These are phyloP conservation scores for Mareca penelope DNA, from an alignment of 2,797 vertebrate genomes.

Conservation along the genomic window DNA sequence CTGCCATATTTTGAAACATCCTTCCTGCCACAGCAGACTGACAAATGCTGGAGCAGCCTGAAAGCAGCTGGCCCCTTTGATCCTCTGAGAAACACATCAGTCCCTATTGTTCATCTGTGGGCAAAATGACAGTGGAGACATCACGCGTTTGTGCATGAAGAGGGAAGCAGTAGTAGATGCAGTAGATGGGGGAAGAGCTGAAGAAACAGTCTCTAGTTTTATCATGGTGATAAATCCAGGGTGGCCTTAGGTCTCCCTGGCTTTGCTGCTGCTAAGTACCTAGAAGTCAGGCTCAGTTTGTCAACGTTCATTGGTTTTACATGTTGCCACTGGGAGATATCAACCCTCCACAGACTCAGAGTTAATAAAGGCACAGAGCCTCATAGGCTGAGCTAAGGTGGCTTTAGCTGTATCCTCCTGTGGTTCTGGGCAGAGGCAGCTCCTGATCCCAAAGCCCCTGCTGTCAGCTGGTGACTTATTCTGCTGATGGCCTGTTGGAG, in stretches of 20 bases:
- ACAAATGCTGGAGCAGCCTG: not conserved
- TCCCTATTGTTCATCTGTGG: not conserved
- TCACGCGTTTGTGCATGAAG: not conserved
- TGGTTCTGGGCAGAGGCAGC: not conserved
- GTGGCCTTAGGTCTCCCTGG: not conserved
- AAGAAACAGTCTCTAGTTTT: not conserved
- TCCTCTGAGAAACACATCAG: not conserved
- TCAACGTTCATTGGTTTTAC: not conserved
- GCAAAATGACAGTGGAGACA: not conserved
- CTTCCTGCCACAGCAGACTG: not conserved
- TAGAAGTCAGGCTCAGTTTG: not conserved
- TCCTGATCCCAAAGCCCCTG: not conserved
- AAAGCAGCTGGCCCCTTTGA: not conserved
- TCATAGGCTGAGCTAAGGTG: not conserved
- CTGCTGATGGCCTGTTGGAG: not conserved
- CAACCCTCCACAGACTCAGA: not conserved
- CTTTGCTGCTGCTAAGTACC: not conserved
- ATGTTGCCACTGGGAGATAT: fast-evolving
- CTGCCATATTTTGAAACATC: not conserved
- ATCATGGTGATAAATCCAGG: not conserved
- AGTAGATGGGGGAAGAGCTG: not conserved
- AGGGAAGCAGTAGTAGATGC: not conserved
- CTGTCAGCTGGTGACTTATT: not conserved
- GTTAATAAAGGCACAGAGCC: not conserved
- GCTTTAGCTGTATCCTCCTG: not conserved